Evolutionary conservation across 2,113 vertebrate genomes (phyloP).

Genomic region (Desmodus rotundus): DNA sequence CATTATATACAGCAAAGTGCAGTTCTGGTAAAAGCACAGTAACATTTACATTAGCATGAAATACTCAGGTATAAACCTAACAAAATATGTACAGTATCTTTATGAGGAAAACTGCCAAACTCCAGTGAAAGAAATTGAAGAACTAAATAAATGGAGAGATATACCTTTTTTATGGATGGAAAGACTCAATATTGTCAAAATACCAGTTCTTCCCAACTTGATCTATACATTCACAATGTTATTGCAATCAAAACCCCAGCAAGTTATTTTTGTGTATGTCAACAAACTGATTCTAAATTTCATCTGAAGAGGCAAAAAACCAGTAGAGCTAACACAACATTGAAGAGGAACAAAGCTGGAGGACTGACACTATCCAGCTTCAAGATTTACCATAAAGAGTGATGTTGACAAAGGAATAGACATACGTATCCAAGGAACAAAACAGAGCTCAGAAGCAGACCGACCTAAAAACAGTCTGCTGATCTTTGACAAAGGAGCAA

Average conservation of each 20-base stretch:
- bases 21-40: neutral
- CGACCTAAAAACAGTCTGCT: neutral
- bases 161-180: neutral
- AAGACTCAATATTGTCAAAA: neutral
- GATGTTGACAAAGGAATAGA: neutral
- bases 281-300: neutral
- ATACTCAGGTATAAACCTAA: neutral
- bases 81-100: neutral
- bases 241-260: neutral
- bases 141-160: neutral
- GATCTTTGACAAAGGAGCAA: neutral
- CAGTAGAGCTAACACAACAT: neutral
- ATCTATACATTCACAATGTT: neutral
- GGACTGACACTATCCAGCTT: neutral
- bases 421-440: neutral
- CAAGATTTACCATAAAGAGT: neutral
- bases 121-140: neutral
- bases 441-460: neutral
- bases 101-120: neutral
- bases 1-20: too few relatives aligned
- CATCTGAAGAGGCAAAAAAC: neutral
- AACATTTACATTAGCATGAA: neutral
- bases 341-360: neutral
- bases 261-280: neutral
- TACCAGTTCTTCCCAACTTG: neutral